Evolutionary conservation across 2,113 vertebrate species (phyloP), one percentile per base, ranked within the genome.

Genomic region (Cromileptes altivelis): DNA sequence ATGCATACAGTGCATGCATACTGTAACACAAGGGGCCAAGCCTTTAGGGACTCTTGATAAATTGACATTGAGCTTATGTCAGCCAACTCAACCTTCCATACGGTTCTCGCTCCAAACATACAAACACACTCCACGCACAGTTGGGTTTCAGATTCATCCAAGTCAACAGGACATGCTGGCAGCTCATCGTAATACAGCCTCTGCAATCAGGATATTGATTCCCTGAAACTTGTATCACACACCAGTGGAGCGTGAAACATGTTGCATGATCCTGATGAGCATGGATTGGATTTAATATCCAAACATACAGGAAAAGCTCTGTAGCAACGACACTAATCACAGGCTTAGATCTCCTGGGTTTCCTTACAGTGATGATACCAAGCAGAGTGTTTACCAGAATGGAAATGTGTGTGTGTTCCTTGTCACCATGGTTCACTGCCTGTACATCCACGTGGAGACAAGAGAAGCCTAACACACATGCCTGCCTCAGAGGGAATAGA

Each of bases 201-300:
- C 37, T 58, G 82, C 47, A 84, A 86, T 84, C 65, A 50, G 82
- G 69, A 60, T 82, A 91, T 87, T 62, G 86, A 92, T 91, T 85
- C 23, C 27, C 23, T 0, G 1, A 64, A 80, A 60, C 50, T 25
- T 42, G 56, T 65, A 56, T 56, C 73, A 67, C 77, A 87, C 75
- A 37, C 76, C 75, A 79, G 62, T 61, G 75, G 77, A 84, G 80
- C 25, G 33, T 53, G 76, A 80, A 64, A 78, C 75, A 18, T 45
- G 65, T 21, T 25, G 27, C 70, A 6, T 45, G 63, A 70, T 21
- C 37, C 61, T 18, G 27, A 47, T 13, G 69, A 70, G 68, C 76
- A 75, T 4, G 45, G 50, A 78, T 45, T 63, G 53, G 40, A 52
- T 55, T 37, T 42, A 13, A 80, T 61, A 80, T 70, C 49, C 19